phyloP scores from a whole-genome alignment of 2,113 vertebrate species.

The Hydrolagus affinis region DNA sequence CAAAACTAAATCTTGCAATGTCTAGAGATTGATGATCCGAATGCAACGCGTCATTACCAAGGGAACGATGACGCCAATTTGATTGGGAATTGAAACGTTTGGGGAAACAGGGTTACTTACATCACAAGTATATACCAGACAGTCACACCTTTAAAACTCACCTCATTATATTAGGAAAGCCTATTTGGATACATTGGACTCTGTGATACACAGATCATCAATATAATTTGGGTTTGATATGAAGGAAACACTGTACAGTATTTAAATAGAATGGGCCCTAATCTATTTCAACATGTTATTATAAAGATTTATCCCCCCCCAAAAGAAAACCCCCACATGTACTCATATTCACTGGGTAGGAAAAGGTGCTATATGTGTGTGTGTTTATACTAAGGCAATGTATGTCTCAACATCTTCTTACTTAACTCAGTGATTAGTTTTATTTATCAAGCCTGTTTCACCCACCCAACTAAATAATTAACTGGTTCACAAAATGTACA shows the following conservation, averaged over 20 bases:
- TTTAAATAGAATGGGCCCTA: neutral
- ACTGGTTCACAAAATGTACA: neutral
- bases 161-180: slow-evolving; percentile 34
- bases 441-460: neutral
- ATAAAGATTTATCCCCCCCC: no score
- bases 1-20: slow-evolving; percentile 10
- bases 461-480: neutral
- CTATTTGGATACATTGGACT: slow-evolving; percentile 3
- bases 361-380: neutral
- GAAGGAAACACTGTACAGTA: neutral
- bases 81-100: slow-evolving; percentile 5
- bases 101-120: slow-evolving; percentile 15
- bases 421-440: neutral
- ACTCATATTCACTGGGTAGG: neutral
- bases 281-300: neutral
- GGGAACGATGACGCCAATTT: slow-evolving; percentile 4
- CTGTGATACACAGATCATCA: neutral
- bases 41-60: slow-evolving; percentile 16
- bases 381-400: neutral
- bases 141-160: slow-evolving; percentile 37
- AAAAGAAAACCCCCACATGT: neutral
- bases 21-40: slow-evolving; percentile 18
- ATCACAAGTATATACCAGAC: slow-evolving; percentile 22
- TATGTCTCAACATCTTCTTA: neutral
- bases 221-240: no score